Conservation (phyloP, 2,888 invertebrate species). For the Lasioglossum figueresi region DNA sequence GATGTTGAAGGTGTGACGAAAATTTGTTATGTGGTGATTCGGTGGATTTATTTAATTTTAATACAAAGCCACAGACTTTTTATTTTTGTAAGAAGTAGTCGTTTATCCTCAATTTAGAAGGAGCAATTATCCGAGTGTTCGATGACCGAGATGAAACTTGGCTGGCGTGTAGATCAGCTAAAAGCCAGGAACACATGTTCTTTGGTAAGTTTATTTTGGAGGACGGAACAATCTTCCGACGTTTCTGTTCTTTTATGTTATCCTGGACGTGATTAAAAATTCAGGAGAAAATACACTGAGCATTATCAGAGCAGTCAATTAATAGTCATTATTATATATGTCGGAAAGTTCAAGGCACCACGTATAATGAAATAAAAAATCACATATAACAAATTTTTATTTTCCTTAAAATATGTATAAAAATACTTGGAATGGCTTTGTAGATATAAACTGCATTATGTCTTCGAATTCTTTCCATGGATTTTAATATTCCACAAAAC, state of each 20-base stretch:
- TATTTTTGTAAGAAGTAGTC: not conserved
- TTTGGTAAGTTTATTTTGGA: not conserved
- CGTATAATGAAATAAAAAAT: too few relatives aligned
- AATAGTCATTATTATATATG: not conserved
- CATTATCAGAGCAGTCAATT: not conserved
- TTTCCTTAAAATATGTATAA: not conserved
- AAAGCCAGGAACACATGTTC: conserved; percentile 1
- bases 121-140: not conserved
- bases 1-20: not conserved
- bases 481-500: not conserved
- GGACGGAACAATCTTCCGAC: not conserved
- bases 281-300: not conserved
- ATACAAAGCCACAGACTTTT: not conserved
- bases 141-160: not conserved
- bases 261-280: not conserved
- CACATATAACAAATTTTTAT: not conserved
- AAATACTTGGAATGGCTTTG: not conserved
- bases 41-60: not conserved
- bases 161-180: conserved; percentile 2
- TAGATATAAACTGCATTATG: not conserved
- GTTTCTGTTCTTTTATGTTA: conserved; percentile 1
- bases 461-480: not conserved
- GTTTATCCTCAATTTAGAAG: not conserved
- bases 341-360: not conserved
- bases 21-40: not conserved